These are phyloP conservation scores for Rotaria magnacalcarata DNA, from an alignment of 2,888 invertebrate species.

Conservation along the genomic window DNA sequence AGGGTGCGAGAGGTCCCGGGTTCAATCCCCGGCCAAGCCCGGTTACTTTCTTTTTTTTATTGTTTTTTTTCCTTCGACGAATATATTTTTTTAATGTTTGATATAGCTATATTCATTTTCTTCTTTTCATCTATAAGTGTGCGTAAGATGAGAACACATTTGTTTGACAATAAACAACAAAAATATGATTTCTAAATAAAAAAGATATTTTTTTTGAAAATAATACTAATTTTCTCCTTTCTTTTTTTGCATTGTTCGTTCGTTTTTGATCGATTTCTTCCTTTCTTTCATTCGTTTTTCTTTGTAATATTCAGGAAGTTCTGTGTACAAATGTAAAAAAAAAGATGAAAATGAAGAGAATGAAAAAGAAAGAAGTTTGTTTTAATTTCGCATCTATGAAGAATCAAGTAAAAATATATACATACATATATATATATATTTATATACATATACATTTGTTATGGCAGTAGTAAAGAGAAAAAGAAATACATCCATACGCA, in stretches of 20 bases:
- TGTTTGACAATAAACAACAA: background rate
- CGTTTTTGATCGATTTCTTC: background rate
- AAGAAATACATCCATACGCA: background rate
- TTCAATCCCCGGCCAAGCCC: constrained; percentile 38
- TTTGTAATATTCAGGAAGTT: background rate
- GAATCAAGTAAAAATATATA: background rate
- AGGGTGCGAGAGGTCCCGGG: constrained; percentile 38
- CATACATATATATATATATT: background rate
- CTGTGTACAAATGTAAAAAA: background rate
- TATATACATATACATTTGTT: background rate
- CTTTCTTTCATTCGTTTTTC: background rate
- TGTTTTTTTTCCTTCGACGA: background rate
- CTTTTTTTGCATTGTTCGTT: background rate
- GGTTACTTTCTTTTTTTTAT: constrained; percentile 6
- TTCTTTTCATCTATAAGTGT: background rate
- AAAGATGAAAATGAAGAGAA: background rate
- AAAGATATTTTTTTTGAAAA: background rate
- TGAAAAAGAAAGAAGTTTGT: background rate
- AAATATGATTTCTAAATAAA: background rate
- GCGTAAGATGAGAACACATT: background rate
- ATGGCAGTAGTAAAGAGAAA: background rate
- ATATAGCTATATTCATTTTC: background rate
- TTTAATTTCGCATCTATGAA: background rate
- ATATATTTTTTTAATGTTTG: background rate
- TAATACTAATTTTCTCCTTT: background rate